Evolutionary conservation across 2,113 vertebrate genomes (phyloP), one percentile per base, ranked within the genome.

Genomic region (Limnothrissa miodon): DNA sequence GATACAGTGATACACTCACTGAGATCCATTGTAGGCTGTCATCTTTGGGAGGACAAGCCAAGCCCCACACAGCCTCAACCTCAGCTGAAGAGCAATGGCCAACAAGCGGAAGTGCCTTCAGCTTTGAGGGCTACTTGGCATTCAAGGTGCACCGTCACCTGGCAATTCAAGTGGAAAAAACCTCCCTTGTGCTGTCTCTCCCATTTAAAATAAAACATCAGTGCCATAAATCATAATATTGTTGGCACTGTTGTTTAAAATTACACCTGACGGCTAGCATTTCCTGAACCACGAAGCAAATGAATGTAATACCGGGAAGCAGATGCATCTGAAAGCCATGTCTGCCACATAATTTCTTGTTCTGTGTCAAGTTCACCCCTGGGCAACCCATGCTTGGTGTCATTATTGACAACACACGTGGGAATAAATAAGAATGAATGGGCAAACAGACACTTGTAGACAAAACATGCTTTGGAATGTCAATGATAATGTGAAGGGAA

Each of bases 151-250:
- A 29, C 66, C 33, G 29, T 74, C 29, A 74, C 66, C 66, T 74
- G 66, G 36, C 66, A 74, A 74, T 74, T 74, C 66, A 39, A 74
- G 66, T 33, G 25, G 13, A 36, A 74, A 36, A 36, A 36, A 74
- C 66, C 29, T 74, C 25, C 66, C 66, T 36, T 74, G 66, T 13
- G 29, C 66, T 74, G 66, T 74, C 66, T 74, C 66, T 13, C 66
- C 66, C 13, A 53, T 80, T 80, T 84, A 80, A 84, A 66, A 62
- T 44, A 42, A 45, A 80, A 48, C 53, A 17, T 80, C 51, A 74
- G 56, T 74, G 44, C 78, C 45, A 85, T 83, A 85, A 79, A 85
- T 82, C 74, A 70, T 45, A 45, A 44, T 44, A 80, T 84, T 42
- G 45, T 66, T 70, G 42, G 39, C 17, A 23, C 62, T 39, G 78